Base-by-base conservation (phyloP, 1,140 invertebrate species). In the Rhizoglyphus robini region DNA sequence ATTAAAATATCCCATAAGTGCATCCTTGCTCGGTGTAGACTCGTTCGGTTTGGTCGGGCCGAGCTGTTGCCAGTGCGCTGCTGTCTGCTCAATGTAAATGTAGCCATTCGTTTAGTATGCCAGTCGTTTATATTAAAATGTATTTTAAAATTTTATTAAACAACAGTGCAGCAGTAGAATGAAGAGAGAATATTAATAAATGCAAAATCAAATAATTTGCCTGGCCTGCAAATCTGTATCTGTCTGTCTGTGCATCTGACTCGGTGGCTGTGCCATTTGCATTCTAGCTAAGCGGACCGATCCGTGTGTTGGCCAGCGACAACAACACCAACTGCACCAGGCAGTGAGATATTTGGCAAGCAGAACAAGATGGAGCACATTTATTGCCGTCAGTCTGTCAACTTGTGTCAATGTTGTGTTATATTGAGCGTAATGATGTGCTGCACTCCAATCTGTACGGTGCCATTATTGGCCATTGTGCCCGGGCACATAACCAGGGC, bases 391-490 rank as follows among this genome's bases (percentile, higher is more conserved):
- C 51, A 54, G 51, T 54, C 51, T 54, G 51, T 54, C 51, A 54
- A 60, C 27, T 3, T 58, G 15, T 58, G 15, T 58, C 2, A 11
- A 32, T 60, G 27, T 60, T 34, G 27, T 60, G 58, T 60, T 60
- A 60, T 60, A 60, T 60, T 60, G 58, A 60, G 58, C 58, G 58
- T 60, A 60, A 60, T 60, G 58, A 60, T 60, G 58, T 60, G 15
- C 51, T 54, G 51, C 51, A 46, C 41, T 46, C 41, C 41, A 46
- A 46, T 46, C 41, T 46, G 15, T 46, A 15, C 23, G 15, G 15
- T 32, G 23, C 31, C 23, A 15, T 54, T 32, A 20, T 8, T 54
- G 51, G 3, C 13, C 27, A n/a, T 60, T 60, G 2, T 23, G 27
- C 29, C 27, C 29, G n/a, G n/a, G n/a, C n/a, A n/a, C n/a, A n/a